Evolutionary conservation across 2,113 vertebrate genomes (phyloP).

Genomic region (Genyomyrus donnyi): DNA sequence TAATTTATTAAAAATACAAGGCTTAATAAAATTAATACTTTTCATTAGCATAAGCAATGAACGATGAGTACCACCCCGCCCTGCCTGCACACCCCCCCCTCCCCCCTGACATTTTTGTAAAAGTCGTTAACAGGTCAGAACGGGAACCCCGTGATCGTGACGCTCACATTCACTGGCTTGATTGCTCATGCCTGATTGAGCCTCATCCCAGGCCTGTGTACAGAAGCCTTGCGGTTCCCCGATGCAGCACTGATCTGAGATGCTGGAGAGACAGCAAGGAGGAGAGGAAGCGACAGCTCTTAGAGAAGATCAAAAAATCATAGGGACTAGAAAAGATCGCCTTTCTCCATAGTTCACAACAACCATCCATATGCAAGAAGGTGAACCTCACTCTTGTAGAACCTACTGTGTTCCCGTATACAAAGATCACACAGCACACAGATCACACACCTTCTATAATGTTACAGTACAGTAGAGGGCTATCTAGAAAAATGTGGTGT

Average conservation of each 20-base stretch:
- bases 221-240: slow-evolving; percentile 41
- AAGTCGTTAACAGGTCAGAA: slow-evolving; percentile 15
- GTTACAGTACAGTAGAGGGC: neutral
- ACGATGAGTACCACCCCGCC: slow-evolving; percentile 23
- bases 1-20: slow-evolving; percentile 37
- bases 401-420: neutral
- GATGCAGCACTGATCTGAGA: neutral
- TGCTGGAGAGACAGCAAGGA: neutral
- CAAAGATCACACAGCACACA: neutral
- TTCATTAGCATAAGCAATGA: slow-evolving; percentile 29
- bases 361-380: neutral
- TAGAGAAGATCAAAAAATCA: neutral
- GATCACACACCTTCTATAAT: neutral
- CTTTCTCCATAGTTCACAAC: neutral
- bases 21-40: slow-evolving; percentile 4
- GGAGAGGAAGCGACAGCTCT: neutral
- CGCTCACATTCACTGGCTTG: slow-evolving; percentile 11
- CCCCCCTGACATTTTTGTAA: neutral
- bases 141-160: slow-evolving; percentile 3
- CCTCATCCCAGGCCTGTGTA: slow-evolving; percentile 29
- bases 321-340: neutral
- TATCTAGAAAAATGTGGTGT: neutral
- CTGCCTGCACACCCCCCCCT: neutral
- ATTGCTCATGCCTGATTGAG: slow-evolving; percentile 42
- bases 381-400: neutral